phyloP scores from a whole-genome alignment of 2,113 vertebrate genomes.

The Thomomys bottae region DNA sequence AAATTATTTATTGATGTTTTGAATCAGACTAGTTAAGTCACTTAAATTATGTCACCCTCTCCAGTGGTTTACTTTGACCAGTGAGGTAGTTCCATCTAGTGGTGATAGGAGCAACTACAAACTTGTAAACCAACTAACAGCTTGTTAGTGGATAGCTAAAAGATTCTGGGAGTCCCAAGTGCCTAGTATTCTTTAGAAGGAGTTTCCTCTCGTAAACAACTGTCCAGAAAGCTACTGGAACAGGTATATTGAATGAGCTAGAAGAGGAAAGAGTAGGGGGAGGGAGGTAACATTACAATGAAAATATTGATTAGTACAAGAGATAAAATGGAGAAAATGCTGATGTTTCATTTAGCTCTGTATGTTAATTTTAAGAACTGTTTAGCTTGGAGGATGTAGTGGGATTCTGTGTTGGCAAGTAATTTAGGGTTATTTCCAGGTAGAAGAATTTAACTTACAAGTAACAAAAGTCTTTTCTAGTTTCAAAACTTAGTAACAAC shows the following conservation, averaged over 20 bases:
- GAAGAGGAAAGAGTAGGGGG: neutral
- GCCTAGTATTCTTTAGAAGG: neutral
- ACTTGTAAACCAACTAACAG: neutral
- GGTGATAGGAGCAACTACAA: constrained; percentile 41
- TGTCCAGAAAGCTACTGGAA: neutral
- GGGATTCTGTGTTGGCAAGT: neutral
- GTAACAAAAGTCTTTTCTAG: neutral
- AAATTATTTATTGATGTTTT: neutral
- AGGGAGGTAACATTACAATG: constrained; percentile 33
- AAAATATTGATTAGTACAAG: neutral
- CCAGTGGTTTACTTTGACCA: neutral
- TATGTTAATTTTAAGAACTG: constrained; percentile 37
- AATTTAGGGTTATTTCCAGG: constrained; percentile 45
- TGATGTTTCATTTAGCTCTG: neutral
- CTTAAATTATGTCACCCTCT: neutral
- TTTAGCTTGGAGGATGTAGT: neutral
- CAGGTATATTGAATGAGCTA: neutral
- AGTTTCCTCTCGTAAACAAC: neutral
- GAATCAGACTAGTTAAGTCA: neutral
- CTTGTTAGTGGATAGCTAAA: constrained; percentile 12
- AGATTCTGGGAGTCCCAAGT: neutral
- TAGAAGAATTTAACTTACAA: neutral
- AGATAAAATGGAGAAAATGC: constrained; percentile 6
- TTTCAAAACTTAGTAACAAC: constrained; percentile 33
- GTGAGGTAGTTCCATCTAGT: constrained; percentile 55